These are phyloP conservation scores for Rhinoderma darwinii DNA, from an alignment of 2,113 vertebrate genomes.

Conservation along the genomic window DNA sequence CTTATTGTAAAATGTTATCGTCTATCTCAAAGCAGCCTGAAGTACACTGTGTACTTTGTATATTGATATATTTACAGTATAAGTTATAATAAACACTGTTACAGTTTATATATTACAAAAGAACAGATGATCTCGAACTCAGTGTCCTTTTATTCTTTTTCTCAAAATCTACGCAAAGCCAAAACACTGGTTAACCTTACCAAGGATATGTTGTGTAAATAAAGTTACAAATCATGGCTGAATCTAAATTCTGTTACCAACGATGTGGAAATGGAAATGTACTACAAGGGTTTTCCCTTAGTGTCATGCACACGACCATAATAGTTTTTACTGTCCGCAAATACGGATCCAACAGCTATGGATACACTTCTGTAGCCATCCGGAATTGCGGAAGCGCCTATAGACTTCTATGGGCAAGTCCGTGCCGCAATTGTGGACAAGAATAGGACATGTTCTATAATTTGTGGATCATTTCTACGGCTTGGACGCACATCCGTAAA, in stretches of 20 bases:
- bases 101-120: conserved; percentile 38
- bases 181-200: conserved; percentile 30
- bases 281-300: too few relatives aligned
- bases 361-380: too few relatives aligned
- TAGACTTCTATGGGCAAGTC: too few relatives aligned
- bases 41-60: conserved; percentile 34
- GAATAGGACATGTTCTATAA: too few relatives aligned
- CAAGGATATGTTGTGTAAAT: conserved; percentile 43
- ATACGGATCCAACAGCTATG: too few relatives aligned
- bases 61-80: conserved; percentile 32
- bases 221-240: not conserved
- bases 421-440: too few relatives aligned
- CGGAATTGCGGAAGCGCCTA: too few relatives aligned
- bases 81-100: conserved; percentile 34
- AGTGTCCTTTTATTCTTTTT: conserved; percentile 1
- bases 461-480: too few relatives aligned
- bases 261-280: not conserved
- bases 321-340: too few relatives aligned
- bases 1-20: conserved; percentile 25
- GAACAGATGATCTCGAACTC: conserved; percentile 37
- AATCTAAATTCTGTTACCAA: not conserved
- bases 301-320: too few relatives aligned
- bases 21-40: conserved; percentile 4
- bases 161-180: not conserved
- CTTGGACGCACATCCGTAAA: too few relatives aligned